Percentiles rank a stretch among this genome's conserved stretches.
Evolutionary conservation across 2,797 vertebrate genomes (phyloP).

Genomic region (Ambastaia sidthimunki): DNA sequence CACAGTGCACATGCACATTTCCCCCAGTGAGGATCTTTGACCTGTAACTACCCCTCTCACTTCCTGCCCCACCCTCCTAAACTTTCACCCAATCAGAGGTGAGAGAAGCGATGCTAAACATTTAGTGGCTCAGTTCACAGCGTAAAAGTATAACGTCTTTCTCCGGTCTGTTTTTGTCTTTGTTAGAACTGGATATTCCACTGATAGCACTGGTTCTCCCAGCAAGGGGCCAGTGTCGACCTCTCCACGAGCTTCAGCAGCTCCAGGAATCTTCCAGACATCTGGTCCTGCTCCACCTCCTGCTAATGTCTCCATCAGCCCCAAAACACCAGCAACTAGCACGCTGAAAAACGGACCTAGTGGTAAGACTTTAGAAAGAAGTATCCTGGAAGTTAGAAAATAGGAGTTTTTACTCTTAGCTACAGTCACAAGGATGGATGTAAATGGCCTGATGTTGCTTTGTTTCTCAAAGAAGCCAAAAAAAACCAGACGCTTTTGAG

Average conservation of each 20-base stretch:
- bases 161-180: conserved; percentile 1
- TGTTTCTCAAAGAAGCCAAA: no score
- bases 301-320: not conserved
- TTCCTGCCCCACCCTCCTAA: conserved; percentile 24
- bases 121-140: not conserved
- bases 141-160: not conserved
- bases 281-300: conserved; percentile 37
- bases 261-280: conserved; percentile 45
- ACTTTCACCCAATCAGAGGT: conserved; percentile 43
- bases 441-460: no score
- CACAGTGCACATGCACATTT: conserved; percentile 54
- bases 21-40: conserved; percentile 60
- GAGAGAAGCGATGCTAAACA: conserved; percentile 41
- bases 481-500: no score
- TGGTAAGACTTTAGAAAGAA: conserved; percentile 54
- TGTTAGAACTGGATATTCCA: conserved; percentile 60
- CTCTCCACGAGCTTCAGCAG: conserved; percentile 47
- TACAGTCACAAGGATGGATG: no score
- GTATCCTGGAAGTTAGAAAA: not conserved
- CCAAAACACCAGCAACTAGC: conserved; percentile 12
- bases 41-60: conserved; percentile 30
- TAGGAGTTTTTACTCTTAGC: not conserved
- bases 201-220: conserved; percentile 36
- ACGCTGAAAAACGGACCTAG: conserved; percentile 49
- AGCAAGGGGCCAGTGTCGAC: conserved; percentile 20